These are phyloP conservation scores for Plestiodon gilberti DNA, from an alignment of 2,113 vertebrate genomes.

Conservation along the genomic window DNA sequence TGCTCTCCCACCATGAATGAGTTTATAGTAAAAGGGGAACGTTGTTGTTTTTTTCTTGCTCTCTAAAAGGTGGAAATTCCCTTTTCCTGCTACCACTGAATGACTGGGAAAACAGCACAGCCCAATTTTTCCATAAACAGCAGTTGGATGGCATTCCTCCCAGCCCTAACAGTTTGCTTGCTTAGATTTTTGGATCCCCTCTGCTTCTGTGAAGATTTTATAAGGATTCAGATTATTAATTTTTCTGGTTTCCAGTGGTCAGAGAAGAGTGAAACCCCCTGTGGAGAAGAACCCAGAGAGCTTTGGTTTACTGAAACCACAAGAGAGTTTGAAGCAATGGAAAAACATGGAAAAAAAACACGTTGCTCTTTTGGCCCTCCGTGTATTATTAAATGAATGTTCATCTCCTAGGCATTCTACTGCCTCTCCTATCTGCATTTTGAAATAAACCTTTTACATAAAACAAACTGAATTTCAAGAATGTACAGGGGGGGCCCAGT, in stretches of 20 bases:
- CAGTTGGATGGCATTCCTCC: slow-evolving; percentile 16
- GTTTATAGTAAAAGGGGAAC: slow-evolving; percentile 3
- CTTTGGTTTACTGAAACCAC: neutral
- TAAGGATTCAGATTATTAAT: slow-evolving; percentile 15
- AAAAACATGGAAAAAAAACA: slow-evolving; percentile 6
- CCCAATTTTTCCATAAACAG: slow-evolving; percentile 17
- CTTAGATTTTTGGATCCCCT: neutral
- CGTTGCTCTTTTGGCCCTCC: slow-evolving; percentile 16
- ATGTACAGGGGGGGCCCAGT: too few species aligned
- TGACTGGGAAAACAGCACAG: neutral
- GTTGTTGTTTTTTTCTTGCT: neutral
- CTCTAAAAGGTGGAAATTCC: slow-evolving; percentile 17
- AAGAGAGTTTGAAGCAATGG: slow-evolving; percentile 20
- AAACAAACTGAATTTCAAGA: slow-evolving; percentile 11
- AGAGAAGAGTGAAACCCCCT: slow-evolving; percentile 13
- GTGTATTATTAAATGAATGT: neutral
- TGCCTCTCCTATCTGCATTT: neutral
- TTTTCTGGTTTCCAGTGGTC: slow-evolving; percentile 11
- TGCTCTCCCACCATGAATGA: neutral
- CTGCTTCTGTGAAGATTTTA: slow-evolving; percentile 13
- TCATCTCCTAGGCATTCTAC: neutral
- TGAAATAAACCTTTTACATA: neutral
- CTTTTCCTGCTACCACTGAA: neutral
- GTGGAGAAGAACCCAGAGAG: neutral
- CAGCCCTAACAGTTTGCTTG: slow-evolving; percentile 19